Evolutionary conservation across 2,113 vertebrate species (phyloP).

Genomic region (Periophthalmus modestus): DNA sequence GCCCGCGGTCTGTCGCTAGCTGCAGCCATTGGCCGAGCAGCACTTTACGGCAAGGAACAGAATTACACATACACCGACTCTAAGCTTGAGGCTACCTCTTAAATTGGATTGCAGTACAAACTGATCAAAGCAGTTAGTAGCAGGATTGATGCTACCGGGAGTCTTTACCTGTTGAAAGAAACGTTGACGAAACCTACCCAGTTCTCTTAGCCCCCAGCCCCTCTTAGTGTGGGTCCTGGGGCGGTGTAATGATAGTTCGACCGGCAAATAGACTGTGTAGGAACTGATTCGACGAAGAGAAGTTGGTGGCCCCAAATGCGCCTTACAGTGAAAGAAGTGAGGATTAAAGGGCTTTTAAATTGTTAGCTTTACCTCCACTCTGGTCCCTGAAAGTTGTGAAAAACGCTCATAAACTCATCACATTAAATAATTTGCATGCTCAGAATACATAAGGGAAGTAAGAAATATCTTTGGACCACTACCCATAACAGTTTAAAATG

Average conservation of each 20-base stretch:
- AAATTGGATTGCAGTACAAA: constrained; percentile 68
- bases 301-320: not conserved
- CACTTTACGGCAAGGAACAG: constrained; percentile 56
- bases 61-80: constrained; percentile 49
- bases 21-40: constrained; percentile 48
- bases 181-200: constrained; percentile 22
- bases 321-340: not conserved
- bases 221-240: constrained; percentile 1
- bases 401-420: too few relatives aligned
- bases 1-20: constrained; percentile 30
- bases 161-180: constrained; percentile 57
- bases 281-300: not conserved
- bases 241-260: constrained; percentile 1
- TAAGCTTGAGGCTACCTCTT: constrained; percentile 42
- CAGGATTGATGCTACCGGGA: constrained; percentile 61
- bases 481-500: too few relatives aligned
- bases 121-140: constrained; percentile 67
- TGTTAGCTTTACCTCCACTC: too few relatives aligned
- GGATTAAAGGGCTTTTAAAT: not conserved
- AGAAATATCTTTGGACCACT: too few relatives aligned
- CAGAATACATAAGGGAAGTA: too few relatives aligned
- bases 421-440: too few relatives aligned
- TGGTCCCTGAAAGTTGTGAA: too few relatives aligned
- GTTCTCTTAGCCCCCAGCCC: not conserved
- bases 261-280: not conserved